phyloP scores from a whole-genome alignment of 2,888 invertebrate species.

The Tethea ocularis region DNA sequence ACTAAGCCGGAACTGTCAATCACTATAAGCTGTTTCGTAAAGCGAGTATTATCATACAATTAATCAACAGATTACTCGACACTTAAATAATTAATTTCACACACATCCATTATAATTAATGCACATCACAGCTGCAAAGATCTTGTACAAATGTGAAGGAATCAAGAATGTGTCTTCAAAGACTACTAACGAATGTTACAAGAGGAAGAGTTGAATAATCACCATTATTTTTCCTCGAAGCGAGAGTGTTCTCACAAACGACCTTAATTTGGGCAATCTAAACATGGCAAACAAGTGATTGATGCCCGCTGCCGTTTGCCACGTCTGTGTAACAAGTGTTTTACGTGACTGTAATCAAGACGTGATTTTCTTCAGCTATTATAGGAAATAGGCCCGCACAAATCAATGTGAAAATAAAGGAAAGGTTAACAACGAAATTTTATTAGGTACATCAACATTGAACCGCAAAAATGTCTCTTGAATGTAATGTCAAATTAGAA shows the following conservation, averaged over 20 bases:
- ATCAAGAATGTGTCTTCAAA: constrained; percentile 13
- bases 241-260: constrained; percentile 53
- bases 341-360: constrained; percentile 69
- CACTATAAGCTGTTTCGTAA: constrained; percentile 37
- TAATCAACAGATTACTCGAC: background rate
- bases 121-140: constrained; percentile 1
- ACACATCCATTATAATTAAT: background rate
- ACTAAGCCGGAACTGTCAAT: constrained; percentile 59
- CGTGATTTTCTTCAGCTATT: constrained; percentile 47
- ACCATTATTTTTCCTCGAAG: constrained; percentile 66
- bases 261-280: constrained; percentile 73
- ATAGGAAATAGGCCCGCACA: constrained; percentile 57
- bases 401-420: constrained; percentile 33
- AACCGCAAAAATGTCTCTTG: background rate
- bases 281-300: constrained; percentile 65
- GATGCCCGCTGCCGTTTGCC: constrained; percentile 51
- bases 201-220: constrained; percentile 63
- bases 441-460: background rate
- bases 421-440: background rate
- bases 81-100: constrained; percentile 1
- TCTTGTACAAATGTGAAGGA: constrained; percentile 22
- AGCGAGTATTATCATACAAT: constrained; percentile 7
- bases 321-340: constrained; percentile 69
- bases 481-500: background rate
- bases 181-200: constrained; percentile 25